Evolutionary conservation across 2,888 invertebrate genomes (phyloP), one percentile per base, ranked within the genome.

Genomic region (Dryobota labecula): DNA sequence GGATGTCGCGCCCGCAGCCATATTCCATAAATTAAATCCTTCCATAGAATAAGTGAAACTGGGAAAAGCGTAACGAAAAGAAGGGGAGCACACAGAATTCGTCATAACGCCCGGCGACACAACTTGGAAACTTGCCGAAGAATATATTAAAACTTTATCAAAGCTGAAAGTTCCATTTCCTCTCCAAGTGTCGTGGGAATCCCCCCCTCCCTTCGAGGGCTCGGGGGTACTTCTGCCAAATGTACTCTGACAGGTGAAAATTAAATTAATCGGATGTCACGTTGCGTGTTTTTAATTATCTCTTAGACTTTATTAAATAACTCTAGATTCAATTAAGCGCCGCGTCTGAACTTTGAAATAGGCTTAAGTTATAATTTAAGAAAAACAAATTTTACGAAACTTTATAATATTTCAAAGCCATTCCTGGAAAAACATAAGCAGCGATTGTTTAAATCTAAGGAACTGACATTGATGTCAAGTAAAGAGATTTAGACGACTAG

Each of bases 121-220:
- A 92, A 93, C 90, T 94, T 90, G 90, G 90, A 87, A 94, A 94
- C 92, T 93, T 91, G 88, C 91, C 92, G 91, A 94, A 94, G 95
- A 96, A 96, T 96, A 95, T 94, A 95, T 96, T 95, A 95, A 95
- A 96, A 96, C 94, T 96, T 95, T 94, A 93, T 94, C 95, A 95
- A 95, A 95, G 94, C 93, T 90, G 86, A 89, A 93, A 94, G 90
- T 94, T 94, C 92, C 90, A 92, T 94, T 94, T 94, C 94, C 95
- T 80, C 76, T 89, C 82, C 82, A 79, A 88, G 88, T 89, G 89
- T 86, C 91, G 87, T 84, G 88, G 87, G 87, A 89, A 86, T 86
- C 82, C 83, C 83, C 83, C 24, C n/a, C 38, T 30, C 27, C 36
- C 84, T 82, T 76, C 78, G 85, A 86, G 85, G 82, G 80, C 47